Evolutionary conservation across 2,888 invertebrate genomes (phyloP), one percentile per base, ranked within the genome.

Genomic region (Beris chalybata): DNA sequence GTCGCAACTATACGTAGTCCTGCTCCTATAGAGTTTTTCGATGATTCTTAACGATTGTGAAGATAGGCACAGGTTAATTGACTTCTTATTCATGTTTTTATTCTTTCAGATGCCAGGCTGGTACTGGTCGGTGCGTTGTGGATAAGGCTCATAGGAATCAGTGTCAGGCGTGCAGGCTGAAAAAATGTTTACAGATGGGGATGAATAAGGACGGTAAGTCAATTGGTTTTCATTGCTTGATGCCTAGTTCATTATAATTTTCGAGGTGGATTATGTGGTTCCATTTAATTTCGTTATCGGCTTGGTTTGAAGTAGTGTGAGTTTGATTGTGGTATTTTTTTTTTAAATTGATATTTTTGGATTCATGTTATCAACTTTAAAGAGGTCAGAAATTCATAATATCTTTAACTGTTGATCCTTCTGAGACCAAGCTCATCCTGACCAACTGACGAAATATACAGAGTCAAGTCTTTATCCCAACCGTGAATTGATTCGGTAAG

Each of bases 191-290:
- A 72, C 88, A 92, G 71, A 97, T 97, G 94, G 99, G 98, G 70
- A 99, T 99, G 99, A 99, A 99, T 83, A 99, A 98, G 85, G 98
- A 99, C 83, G 98, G 98, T 98, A 83, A 89, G 93, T 72, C 45
- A 61, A 29, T 48, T 29, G 43, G 22, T 12, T 53, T 32, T 54
- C 31, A 54, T 52, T 43, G 9, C 6, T n/a, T 43, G 11, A 4
- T 15, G 13, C n/a, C 11, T 45, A 38, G 44, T 54, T 55, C 53
- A 31, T 32, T 58, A 7, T 38, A 31, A 52, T 54, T 54, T 55
- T 61, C 38, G 22, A 55, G 50, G 6, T 22, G 61, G 43, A 61
- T 61, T 61, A 61, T 22, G 11, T 64, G 15, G 12, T 29, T 22
- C 22, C 22, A 22, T 22, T 22, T 22, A 22, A 22, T 22, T 22